Base-by-base conservation (phyloP, 2,797 vertebrate genomes). In the Aeoliscus strigatus region DNA sequence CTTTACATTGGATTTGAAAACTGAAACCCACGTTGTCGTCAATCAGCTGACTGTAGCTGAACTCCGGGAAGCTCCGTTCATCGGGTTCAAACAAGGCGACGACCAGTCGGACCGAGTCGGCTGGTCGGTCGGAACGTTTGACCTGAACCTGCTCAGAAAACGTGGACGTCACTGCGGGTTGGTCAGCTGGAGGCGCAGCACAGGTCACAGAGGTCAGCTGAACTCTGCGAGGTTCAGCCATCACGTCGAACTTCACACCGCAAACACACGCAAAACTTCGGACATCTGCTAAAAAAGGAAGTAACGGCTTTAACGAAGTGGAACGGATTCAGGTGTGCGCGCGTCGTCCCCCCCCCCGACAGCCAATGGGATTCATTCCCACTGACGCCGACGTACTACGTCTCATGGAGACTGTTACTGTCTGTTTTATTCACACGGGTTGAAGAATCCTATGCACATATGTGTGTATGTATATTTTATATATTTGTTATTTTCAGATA, bases 21-120 rank as follows among this genome's bases (percentile, higher is more conserved):
- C n/a, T 21, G 18, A 10, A 27, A 27, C 47, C 38, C 64, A 89
- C 87, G 83, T 87, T 41, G 18, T 69, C 87, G 41, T 86, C 85
- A 14, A 92, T 9, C 7, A 97, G 81, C 35, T 94, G 90, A 0
- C 80, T 82, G 74, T 94, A 98, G 77, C 82, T 92, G 73, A 97
- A 98, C 66, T 98, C 94, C 0, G 93, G 91, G 9, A 90, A 97
- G 12, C 64, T 82, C 16, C 80, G 83, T 39, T 93, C 88, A 35
- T 93, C 90, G 0, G 93, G 83, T 51, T 96, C 90, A 1, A 93
- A 94, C 12, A 97, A 86, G 0, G 78, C 54, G 1, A 96, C 72
- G 0, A 85, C 70, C 27, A 91, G 88, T 0, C 94, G 87, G 12
- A 90, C 82, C 0, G 91, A 69, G 1, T 66, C 75, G 0, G 77